Conservation (phyloP, 2,113 vertebrate genomes). For the Aleadryas rufinucha region DNA sequence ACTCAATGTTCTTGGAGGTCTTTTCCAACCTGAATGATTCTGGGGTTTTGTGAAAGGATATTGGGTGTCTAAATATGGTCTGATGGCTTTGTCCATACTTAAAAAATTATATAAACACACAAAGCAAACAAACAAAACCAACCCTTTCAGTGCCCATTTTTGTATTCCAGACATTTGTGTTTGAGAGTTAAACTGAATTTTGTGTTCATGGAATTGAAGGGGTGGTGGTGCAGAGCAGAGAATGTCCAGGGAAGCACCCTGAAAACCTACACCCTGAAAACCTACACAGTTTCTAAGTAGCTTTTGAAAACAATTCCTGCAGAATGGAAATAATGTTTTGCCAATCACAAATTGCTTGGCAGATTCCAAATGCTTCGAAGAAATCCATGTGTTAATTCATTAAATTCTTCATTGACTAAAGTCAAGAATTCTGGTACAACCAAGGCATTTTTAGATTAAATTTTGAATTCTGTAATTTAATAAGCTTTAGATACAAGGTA, state of each 20-base stretch:
- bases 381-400: background rate
- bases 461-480: background rate
- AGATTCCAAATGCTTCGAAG: background rate
- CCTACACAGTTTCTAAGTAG: background rate
- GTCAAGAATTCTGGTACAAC: background rate
- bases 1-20: background rate
- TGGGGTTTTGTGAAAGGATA: background rate
- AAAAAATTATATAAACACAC: background rate
- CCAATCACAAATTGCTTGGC: background rate
- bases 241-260: background rate
- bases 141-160: background rate
- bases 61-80: background rate
- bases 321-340: background rate
- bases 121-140: background rate
- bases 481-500: background rate
- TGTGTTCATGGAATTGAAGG: accelerated
- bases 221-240: background rate
- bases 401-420: background rate
- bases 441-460: background rate
- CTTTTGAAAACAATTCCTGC: background rate
- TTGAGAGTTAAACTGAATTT: background rate
- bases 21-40: background rate
- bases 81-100: background rate
- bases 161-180: background rate
- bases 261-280: background rate